phyloP scores from a whole-genome alignment of 2,888 invertebrate species.

The Drosophila macrothrix region DNA sequence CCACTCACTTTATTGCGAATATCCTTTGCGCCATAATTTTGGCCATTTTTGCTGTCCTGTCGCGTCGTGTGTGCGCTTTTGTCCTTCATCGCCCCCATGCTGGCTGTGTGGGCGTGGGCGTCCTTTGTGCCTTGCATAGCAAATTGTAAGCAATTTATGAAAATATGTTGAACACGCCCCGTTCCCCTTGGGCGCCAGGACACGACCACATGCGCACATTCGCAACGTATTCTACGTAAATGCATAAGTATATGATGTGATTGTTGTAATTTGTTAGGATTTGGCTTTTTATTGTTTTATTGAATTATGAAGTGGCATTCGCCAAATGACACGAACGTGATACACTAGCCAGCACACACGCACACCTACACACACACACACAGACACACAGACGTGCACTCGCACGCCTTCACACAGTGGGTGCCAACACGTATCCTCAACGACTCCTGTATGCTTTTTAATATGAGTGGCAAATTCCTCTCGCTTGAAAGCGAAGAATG shows the following conservation, averaged over 20 bases:
- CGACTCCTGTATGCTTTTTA: conserved; percentile 23
- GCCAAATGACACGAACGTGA: conserved; percentile 78
- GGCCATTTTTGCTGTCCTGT: conserved; percentile 57
- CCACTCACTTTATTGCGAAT: conserved; percentile 57
- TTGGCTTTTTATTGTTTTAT: conserved; percentile 81
- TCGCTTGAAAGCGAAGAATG: conserved; percentile 18
- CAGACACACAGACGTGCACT: background rate
- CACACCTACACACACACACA: background rate
- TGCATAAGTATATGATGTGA: conserved; percentile 64
- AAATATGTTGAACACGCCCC: conserved; percentile 62
- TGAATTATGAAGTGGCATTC: conserved; percentile 83
- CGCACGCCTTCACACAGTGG: background rate
- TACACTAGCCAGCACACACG: conserved; percentile 31
- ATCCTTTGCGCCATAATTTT: conserved; percentile 73
- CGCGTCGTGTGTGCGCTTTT: conserved; percentile 43
- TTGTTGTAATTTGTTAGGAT: conserved; percentile 77
- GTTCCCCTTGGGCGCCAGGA: background rate
- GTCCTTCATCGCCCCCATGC: conserved; percentile 11
- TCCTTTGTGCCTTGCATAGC: conserved; percentile 67
- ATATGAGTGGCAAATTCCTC: conserved; percentile 43
- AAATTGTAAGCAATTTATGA: conserved; percentile 79
- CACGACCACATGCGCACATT: background rate
- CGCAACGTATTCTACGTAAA: conserved; percentile 14
- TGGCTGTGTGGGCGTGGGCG: conserved; percentile 23
- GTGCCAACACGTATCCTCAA: conserved; percentile 23